Percentiles rank a stretch among this genome's conserved stretches.
Evolutionary conservation across 2,888 invertebrate genomes (phyloP).

Genomic region (Brachyptera risi): DNA sequence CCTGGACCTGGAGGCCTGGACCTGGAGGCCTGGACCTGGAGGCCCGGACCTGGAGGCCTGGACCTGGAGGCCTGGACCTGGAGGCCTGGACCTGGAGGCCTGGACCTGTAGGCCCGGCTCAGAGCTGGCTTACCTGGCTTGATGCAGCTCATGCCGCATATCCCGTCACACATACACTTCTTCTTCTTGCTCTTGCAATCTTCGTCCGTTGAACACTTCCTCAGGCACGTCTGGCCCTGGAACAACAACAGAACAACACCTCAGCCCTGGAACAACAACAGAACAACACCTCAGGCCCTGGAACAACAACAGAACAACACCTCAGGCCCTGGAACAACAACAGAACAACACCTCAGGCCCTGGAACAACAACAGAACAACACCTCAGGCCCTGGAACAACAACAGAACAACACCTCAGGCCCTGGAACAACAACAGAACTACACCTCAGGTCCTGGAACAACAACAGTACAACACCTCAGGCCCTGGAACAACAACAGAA

Average conservation of each 20-base stretch:
- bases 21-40: too few relatives aligned
- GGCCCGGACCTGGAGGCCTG: too few relatives aligned
- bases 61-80: too few relatives aligned
- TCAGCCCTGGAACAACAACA: too few relatives aligned
- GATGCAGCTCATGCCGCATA: slow-evolving; percentile 96
- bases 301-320: too few relatives aligned
- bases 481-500: slow-evolving; percentile 49
- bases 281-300: background rate
- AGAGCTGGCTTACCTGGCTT: slow-evolving; percentile 75
- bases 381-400: too few relatives aligned
- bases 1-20: too few relatives aligned
- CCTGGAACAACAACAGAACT: slow-evolving; percentile 91
- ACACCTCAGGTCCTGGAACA: slow-evolving; percentile 70
- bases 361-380: too few relatives aligned
- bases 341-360: slow-evolving; percentile 52
- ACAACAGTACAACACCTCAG: slow-evolving; percentile 89
- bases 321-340: slow-evolving; percentile 66
- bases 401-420: too few relatives aligned
- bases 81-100: too few relatives aligned
- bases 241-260: slow-evolving; percentile 24
- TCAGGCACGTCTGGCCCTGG: slow-evolving; percentile 80
- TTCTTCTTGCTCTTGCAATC: slow-evolving; percentile 97
- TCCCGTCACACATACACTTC: slow-evolving; percentile 94
- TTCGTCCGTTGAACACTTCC: slow-evolving; percentile 89
- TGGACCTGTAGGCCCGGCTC: too few relatives aligned